phyloP scores from a whole-genome alignment of 2,113 vertebrate species.

The Eptesicus fuscus region DNA sequence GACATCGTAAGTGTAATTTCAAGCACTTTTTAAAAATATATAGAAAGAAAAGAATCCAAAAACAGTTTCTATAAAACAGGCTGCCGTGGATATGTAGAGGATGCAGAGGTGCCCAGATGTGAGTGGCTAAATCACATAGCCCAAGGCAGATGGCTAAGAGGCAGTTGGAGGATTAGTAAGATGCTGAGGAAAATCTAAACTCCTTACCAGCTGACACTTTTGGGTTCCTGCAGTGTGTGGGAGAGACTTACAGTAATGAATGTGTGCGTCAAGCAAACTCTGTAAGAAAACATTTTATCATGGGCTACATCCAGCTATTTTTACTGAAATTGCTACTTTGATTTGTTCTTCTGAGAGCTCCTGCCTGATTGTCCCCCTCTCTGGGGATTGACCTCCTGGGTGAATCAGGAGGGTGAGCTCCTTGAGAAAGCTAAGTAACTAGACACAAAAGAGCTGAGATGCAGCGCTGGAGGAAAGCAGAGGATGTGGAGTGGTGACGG shows the following conservation, averaged over 20 bases:
- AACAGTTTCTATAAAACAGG: not conserved
- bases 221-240: slow-evolving; percentile 2
- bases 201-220: slow-evolving; percentile 28
- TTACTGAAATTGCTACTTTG: slow-evolving; percentile 63
- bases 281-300: not conserved
- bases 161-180: not conserved
- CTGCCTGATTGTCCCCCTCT: slow-evolving; percentile 13
- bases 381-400: slow-evolving; percentile 25
- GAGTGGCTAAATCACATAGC: not conserved
- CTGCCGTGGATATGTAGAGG: not conserved
- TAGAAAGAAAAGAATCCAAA: not conserved
- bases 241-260: slow-evolving; percentile 43
- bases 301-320: slow-evolving; percentile 56
- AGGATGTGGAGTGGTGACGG: not conserved
- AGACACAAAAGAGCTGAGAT: not conserved
- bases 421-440: not conserved
- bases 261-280: not conserved
- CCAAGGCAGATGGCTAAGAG: not conserved
- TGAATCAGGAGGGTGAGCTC: not conserved
- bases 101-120: no score
- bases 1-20: not conserved
- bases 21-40: not conserved
- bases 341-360: slow-evolving; percentile 38
- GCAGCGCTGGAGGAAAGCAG: not conserved
- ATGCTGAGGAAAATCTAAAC: not conserved